Evolutionary conservation across 2,888 invertebrate genomes (phyloP), one percentile per base, ranked within the genome.

Genomic region (Odontothrips loti): DNA sequence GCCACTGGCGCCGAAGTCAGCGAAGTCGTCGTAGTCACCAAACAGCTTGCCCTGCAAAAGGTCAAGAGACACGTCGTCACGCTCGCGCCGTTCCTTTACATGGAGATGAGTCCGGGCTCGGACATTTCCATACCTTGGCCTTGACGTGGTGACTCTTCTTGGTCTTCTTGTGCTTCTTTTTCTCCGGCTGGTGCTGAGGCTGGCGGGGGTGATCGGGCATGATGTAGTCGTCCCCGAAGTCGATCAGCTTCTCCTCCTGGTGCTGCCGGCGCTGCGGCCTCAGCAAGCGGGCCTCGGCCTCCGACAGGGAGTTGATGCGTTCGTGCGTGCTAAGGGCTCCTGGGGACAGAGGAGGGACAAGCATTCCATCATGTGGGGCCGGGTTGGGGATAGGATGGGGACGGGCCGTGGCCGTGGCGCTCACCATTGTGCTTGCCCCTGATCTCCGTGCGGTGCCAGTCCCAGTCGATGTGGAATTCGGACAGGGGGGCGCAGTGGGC

Each of bases 401-500:
- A n/a, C n/a, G n/a, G n/a, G n/a, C n/a, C n/a, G n/a, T n/a, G n/a
- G n/a, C n/a, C n/a, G n/a, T n/a, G n/a, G n/a, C 9, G 27, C 68
- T 75, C 27, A 75, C 68, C 68, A 8, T 75, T 23, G 23, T 27
- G 12, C 47, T 79, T 48, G 48, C 79, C 29, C 9, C n/a, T n/a
- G 15, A 6, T 47, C 63, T 78, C 79, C 29, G 23, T 29, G 48
- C 43, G 51, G 78, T 48, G 86, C 86, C 90, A 89, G 85, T 91
- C 86, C 91, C 91, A 90, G 86, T 91, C 90, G 84, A 93, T 89
- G 85, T 90, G 90, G 84, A 93, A 88, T 85, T 92, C 91, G 84
- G 91, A 90, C 79, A 93, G 88, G 1, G 93, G 91, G 75, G 92
- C 93, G 87, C 95, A 95, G 84, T 92, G 89, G 78, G 94, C 93